Evolutionary conservation across 2,113 vertebrate genomes (phyloP).

Genomic region (Dryoscopus gambensis): DNA sequence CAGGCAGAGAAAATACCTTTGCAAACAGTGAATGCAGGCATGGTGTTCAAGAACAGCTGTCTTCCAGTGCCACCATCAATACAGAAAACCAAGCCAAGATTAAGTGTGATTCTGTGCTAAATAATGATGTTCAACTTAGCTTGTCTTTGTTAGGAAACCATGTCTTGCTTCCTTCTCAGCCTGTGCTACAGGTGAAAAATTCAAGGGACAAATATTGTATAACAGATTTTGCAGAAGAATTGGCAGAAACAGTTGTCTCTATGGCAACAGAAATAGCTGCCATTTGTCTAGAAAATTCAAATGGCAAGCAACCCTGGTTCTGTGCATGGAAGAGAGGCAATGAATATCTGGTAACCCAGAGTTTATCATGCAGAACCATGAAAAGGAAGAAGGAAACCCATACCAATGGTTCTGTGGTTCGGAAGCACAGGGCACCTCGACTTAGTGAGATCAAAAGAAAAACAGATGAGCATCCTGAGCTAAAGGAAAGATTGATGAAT

Average conservation of each 20-base stretch:
- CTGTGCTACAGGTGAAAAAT: constrained; percentile 68
- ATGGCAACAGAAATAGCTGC: constrained; percentile 98
- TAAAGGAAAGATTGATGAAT: constrained; percentile 94
- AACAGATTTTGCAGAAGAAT: constrained; percentile 91
- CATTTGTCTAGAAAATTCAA: constrained; percentile 94
- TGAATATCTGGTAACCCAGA: constrained; percentile 79
- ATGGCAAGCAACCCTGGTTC: constrained; percentile 96
- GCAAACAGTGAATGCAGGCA: background rate
- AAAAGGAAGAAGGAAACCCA: constrained; percentile 87
- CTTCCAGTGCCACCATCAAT: background rate
- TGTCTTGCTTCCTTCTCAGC: constrained; percentile 65
- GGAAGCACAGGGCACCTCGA: constrained; percentile 90
- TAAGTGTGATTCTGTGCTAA: constrained; percentile 3
- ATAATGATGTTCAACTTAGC: constrained; percentile 68
- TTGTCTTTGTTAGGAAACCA: constrained; percentile 73
- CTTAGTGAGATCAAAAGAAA: constrained; percentile 97
- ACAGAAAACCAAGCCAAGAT: constrained; percentile 52
- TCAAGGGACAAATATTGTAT: constrained; percentile 80
- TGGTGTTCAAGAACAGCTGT: constrained; percentile 42
- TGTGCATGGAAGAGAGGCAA: constrained; percentile 86
- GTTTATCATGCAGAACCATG: constrained; percentile 69
- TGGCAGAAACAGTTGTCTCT: constrained; percentile 93
- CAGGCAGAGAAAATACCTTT: constrained; percentile 16
- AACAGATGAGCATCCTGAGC: constrained; percentile 94
- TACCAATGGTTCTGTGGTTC: constrained; percentile 60